Percentiles rank a stretch among this genome's conserved stretches.
Evolutionary conservation across 1,140 invertebrate genomes (phyloP).

Genomic region (Zaprionus lachaisei): DNA sequence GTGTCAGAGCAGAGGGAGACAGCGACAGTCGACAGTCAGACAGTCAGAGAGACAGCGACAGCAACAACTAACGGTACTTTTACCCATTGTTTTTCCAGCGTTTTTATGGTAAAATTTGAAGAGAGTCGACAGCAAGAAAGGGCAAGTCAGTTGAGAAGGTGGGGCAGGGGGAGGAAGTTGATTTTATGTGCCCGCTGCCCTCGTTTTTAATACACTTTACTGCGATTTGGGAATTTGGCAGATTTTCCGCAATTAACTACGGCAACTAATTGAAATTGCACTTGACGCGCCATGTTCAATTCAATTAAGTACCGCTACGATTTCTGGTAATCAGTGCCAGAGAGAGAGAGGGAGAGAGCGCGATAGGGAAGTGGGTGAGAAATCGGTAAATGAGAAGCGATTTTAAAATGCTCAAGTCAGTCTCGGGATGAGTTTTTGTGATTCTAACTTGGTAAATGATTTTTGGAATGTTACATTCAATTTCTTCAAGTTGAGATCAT

Average conservation of each 20-base stretch:
- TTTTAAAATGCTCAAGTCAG: not conserved
- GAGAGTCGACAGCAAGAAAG: constrained; percentile 36
- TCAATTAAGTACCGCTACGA: constrained; percentile 59
- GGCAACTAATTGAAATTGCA: constrained; percentile 72
- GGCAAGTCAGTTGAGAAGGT: not conserved
- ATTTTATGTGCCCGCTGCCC: constrained; percentile 54
- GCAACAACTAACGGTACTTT: constrained; percentile 13
- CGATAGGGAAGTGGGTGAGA: not conserved
- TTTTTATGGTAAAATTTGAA: constrained; percentile 81
- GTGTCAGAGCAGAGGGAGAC: constrained; percentile 36
- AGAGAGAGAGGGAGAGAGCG: not conserved
- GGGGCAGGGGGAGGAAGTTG: not conserved
- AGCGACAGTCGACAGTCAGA: not conserved
- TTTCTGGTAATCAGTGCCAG: constrained; percentile 36
- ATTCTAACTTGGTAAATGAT: not conserved
- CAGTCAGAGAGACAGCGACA: not conserved
- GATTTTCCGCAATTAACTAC: constrained; percentile 69
- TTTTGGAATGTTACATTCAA: not conserved
- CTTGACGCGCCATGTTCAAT: constrained; percentile 56
- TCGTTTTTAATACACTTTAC: constrained; percentile 82
- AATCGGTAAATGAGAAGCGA: not conserved
- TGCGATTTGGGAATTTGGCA: constrained; percentile 64
- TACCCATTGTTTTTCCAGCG: constrained; percentile 57
- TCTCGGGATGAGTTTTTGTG: not conserved
- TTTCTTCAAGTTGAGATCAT: not conserved